Base-by-base conservation (phyloP, 2,113 vertebrate species). In the Microtus oregoni region DNA sequence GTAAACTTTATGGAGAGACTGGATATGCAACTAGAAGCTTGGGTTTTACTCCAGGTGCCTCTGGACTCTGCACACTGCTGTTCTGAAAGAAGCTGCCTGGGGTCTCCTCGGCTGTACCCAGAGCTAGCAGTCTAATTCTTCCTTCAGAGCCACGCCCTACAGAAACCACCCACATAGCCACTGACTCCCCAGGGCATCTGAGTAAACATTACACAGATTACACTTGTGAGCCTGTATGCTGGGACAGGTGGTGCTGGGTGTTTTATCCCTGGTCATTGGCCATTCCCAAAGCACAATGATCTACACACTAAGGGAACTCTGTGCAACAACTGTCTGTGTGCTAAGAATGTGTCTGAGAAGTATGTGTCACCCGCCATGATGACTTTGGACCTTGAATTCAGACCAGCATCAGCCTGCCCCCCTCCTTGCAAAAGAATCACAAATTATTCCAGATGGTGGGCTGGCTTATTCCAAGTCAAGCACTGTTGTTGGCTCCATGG, bases 151-250 rank as follows among this genome's bases (percentile, higher is more conserved):
- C 38, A 13, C 0, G 1, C 3, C 35, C 41, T 2, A 0, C 1
- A 1, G 1, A 3, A 73, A 88, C 47, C 20, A 17, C 32, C 26
- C 41, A 11, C 15, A 67, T 8, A 22, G 15, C 15, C 1, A 5
- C 9, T 52, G 28, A 17, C 17, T 8, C 2, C 14, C 30, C 22
- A 1, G 7, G 0, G 19, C 13, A 3, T 17, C 47, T 24, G 2
- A 4, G 67, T 3, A 0, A 11, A 0, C 0, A 4, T 32, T 20
- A 13, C 12, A 1, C 6, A 0, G 0, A 3, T 4, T n/a, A 0
- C 0, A 3, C 19, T 8, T 3, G 30, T 5, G 4, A 7, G 6
- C 20, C 61, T 63, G 7, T 10, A 1, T 13, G 22, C 17, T 41
- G 14, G 41, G 38, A 44, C 44, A 44, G 44, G 44, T 44, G 44